Percentiles rank a stretch among this genome's conserved stretches.
phyloP scores from a whole-genome alignment of 2,797 vertebrate genomes.

The Spondyliosoma cantharus region DNA sequence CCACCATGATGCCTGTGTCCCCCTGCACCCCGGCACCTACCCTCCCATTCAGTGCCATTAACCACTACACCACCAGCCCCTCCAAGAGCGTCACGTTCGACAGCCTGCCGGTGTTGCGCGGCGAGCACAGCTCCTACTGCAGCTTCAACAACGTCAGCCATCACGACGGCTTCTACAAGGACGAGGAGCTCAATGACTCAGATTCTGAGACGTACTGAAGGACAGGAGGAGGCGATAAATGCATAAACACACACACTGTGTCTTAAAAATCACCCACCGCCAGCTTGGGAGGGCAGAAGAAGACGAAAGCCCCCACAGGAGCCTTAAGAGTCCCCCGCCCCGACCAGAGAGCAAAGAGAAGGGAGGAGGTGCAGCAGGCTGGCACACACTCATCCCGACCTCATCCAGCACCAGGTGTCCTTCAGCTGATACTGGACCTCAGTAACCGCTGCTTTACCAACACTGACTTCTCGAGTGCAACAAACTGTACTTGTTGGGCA shows the following conservation, averaged over 20 bases:
- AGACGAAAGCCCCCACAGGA: slow-evolving; percentile 70
- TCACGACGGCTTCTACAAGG: slow-evolving; percentile 92
- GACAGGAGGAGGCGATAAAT: slow-evolving; percentile 33
- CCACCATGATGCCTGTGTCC: slow-evolving; percentile 98
- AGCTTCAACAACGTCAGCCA: slow-evolving; percentile 96
- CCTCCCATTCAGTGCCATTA: slow-evolving; percentile 94
- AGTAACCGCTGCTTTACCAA: slow-evolving; percentile 70
- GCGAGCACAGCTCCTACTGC: slow-evolving; percentile 94
- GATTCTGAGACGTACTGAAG: slow-evolving; percentile 97
- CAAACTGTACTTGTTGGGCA: slow-evolving; percentile 54
- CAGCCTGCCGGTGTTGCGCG: slow-evolving; percentile 90
- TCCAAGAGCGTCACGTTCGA: slow-evolving; percentile 96
- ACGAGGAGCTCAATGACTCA: slow-evolving; percentile 96
- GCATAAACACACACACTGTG: slow-evolving; percentile 77
- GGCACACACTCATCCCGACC: slow-evolving; percentile 72
- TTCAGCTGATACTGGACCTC: slow-evolving; percentile 81
- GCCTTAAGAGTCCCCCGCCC: slow-evolving; percentile 75
- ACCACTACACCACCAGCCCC: slow-evolving; percentile 93
- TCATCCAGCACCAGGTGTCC: slow-evolving; percentile 84
- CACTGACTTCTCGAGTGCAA: slow-evolving; percentile 64
- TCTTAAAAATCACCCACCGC: slow-evolving; percentile 80
- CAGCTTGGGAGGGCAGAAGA: slow-evolving; percentile 73
- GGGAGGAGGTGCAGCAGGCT: slow-evolving; percentile 73
- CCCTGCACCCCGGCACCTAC: slow-evolving; percentile 89
- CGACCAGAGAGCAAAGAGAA: slow-evolving; percentile 49